Evolutionary conservation across 1,140 invertebrate genomes (phyloP), one percentile per base, ranked within the genome.

Genomic region (Heliconius nattereri): DNA sequence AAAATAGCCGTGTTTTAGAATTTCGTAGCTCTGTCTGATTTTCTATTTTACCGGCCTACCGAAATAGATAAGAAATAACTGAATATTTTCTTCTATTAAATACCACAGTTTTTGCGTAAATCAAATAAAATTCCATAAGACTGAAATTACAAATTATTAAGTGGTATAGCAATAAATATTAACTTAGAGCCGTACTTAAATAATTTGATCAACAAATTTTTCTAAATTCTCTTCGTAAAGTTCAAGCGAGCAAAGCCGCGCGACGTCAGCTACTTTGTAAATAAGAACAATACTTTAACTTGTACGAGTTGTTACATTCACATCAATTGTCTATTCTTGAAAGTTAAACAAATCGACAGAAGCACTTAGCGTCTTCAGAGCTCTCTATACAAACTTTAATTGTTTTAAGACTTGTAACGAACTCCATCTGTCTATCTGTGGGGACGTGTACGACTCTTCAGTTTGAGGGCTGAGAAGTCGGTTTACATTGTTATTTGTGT

Each of bases 261-360:
- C n/a, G n/a, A n/a, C n/a, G n/a, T n/a, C n/a, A n/a, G n/a, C n/a
- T n/a, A n/a, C n/a, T 26, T 23, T 26, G 60, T 66, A 66, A 66
- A 66, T 66, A 66, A 29, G 60, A 26, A 66, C 11, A 66, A 66
- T 66, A 26, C 26, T 66, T 66, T 66, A 66, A 66, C 60, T 66
- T 66, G 60, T 66, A 13, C 23, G 23, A 13, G 23, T 66, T 66
- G 60, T 29, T 66, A 66, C 79, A 82, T 81, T 82, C 78, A 82
- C 80, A 84, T 85, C 81, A 76, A 84, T 84, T 79, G 79, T 86
- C 85, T 78, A 79, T 75, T 82, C 75, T 78, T 82, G 76, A 84
- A 91, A 92, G 83, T 91, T 89, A 92, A 91, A 92, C 88, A 91
- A 91, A 92, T 92, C 88, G 90, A 88, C 81, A 78, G 77, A 84